These are phyloP conservation scores for Trimorus sp. DNA, from an alignment of 2,888 invertebrate genomes.

Conservation along the genomic window DNA sequence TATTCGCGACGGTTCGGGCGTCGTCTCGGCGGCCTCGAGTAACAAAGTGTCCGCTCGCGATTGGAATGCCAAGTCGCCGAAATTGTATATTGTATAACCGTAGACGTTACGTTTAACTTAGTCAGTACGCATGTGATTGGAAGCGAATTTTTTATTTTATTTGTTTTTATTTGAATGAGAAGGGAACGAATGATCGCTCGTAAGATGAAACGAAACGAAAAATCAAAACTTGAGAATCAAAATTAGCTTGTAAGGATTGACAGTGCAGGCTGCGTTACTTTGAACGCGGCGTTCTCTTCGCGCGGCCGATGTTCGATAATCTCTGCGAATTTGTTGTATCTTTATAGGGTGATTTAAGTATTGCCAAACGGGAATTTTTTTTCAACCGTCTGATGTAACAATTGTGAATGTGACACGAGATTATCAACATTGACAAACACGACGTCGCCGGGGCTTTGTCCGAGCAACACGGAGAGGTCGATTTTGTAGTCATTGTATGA, in stretches of 20 bases:
- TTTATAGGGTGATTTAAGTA: slow-evolving; percentile 56
- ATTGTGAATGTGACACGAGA: slow-evolving; percentile 37
- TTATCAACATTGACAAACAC: slow-evolving; percentile 52
- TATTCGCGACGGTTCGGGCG: too few relatives aligned
- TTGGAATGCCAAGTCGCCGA: slow-evolving; percentile 14
- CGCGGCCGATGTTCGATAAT: slow-evolving; percentile 54
- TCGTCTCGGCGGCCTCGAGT: too few relatives aligned
- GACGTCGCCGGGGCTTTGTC: slow-evolving; percentile 42
- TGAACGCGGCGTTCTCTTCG: slow-evolving; percentile 45
- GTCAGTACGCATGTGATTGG: slow-evolving; percentile 36
- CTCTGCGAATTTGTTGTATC: slow-evolving; percentile 57
- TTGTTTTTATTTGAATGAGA: too few relatives aligned
- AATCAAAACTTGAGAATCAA: slow-evolving; percentile 79
- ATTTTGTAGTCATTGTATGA: slow-evolving; percentile 64
- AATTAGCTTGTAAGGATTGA: slow-evolving; percentile 76
- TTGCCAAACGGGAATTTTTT: slow-evolving; percentile 45
- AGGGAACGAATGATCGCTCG: slow-evolving; percentile 30
- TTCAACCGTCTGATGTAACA: slow-evolving; percentile 47
- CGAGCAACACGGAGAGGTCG: slow-evolving; percentile 38
- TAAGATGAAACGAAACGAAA: slow-evolving; percentile 55
- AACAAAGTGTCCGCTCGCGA: too few relatives aligned
- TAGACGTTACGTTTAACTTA: slow-evolving; percentile 43
- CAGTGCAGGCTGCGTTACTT: slow-evolving; percentile 69
- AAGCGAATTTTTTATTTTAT: slow-evolving; percentile 23
- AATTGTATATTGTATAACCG: slow-evolving; percentile 49